Conservation (phyloP, 2,797 vertebrate genomes). For the Lagocephalus sceleratus region DNA sequence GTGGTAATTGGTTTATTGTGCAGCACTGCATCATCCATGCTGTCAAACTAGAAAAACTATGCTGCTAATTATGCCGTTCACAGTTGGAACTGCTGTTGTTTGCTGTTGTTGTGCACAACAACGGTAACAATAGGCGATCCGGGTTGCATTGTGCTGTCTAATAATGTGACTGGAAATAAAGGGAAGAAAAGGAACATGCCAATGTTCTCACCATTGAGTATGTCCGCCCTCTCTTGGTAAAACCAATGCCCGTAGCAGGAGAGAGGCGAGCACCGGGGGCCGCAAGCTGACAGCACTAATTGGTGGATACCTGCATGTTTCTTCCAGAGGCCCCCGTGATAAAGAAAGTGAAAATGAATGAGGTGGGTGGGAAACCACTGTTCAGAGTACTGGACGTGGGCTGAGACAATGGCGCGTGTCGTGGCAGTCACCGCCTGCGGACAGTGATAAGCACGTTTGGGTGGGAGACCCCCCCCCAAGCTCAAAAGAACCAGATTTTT, state of each 20-base stretch:
- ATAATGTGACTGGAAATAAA: too few relatives aligned
- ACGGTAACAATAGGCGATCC: too few relatives aligned
- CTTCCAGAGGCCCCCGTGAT: conserved; percentile 31
- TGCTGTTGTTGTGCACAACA: too few relatives aligned
- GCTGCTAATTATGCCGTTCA: too few relatives aligned
- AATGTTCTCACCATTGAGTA: not conserved
- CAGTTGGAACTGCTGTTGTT: too few relatives aligned
- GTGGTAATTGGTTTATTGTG: too few relatives aligned
- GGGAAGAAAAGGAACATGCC: too few relatives aligned
- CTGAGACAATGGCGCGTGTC: conserved; percentile 65
- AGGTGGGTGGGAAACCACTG: not conserved
- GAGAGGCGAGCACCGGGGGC: conserved; percentile 26
- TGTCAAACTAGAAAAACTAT: too few relatives aligned
- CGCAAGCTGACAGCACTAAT: conserved; percentile 42
- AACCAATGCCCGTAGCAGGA: conserved; percentile 34
- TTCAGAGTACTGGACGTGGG: conserved; percentile 48
- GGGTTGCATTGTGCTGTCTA: too few relatives aligned
- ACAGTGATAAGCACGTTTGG: conserved; percentile 60
- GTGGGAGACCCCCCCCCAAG: conserved; percentile 32
- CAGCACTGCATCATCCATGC: too few relatives aligned
- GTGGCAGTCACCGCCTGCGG: conserved; percentile 56
- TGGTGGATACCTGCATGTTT: conserved; percentile 47
- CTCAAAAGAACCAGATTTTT: conserved; percentile 5
- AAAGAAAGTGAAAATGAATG: conserved; percentile 14
- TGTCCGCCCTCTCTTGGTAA: conserved; percentile 21